phyloP scores from a whole-genome alignment of 2,113 vertebrate genomes.

The Ceuthmochares aereus region DNA sequence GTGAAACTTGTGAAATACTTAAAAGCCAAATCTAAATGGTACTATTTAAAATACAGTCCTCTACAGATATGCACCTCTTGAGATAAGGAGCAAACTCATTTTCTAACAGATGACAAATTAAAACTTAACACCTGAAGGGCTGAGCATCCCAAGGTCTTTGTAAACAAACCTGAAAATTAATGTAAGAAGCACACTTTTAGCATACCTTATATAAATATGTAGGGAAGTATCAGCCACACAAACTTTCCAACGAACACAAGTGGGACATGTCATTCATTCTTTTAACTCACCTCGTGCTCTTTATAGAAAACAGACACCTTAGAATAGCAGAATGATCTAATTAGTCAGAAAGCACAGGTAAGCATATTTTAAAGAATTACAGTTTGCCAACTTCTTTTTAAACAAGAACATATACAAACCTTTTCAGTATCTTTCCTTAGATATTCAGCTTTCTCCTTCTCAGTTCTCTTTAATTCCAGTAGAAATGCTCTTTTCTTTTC shows the following conservation, averaged over 20 bases:
- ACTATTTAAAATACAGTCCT: background rate
- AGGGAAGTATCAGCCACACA: background rate
- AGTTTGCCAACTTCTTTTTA: background rate
- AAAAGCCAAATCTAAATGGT: background rate
- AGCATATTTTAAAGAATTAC: background rate
- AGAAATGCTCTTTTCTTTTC: constrained; percentile 86
- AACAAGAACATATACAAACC: constrained; percentile 70
- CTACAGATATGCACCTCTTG: background rate
- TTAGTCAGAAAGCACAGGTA: background rate
- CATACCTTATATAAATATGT: background rate
- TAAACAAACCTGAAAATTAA: background rate
- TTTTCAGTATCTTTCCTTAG: constrained; percentile 79
- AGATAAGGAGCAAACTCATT: background rate
- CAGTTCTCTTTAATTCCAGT: constrained; percentile 75
- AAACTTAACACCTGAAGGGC: background rate
- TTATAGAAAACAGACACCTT: background rate
- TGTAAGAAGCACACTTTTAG: background rate
- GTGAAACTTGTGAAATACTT: background rate
- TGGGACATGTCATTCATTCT: background rate
- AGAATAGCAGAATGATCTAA: background rate
- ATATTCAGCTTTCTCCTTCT: constrained; percentile 83
- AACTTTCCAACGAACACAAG: background rate
- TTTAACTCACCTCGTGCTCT: background rate
- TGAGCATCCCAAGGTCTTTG: background rate
- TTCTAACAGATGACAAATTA: background rate